phyloP scores from a whole-genome alignment of 2,888 invertebrate genomes.

The Piscicola geometra region DNA sequence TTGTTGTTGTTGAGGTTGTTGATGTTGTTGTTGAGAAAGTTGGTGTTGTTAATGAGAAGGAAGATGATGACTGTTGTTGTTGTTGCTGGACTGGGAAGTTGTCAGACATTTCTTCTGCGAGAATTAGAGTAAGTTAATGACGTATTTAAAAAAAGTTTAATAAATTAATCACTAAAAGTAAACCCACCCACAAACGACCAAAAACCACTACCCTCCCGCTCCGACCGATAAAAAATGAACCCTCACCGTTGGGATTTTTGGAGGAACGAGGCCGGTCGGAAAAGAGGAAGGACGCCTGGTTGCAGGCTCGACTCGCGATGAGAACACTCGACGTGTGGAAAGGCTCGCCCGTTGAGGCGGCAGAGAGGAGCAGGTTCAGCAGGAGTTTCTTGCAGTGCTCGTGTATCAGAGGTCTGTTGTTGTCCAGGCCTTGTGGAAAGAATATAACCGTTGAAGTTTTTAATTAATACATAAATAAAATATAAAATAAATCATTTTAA shows the following conservation, averaged over 20 bases:
- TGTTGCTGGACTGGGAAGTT: neutral
- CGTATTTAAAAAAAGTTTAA: too few relatives aligned
- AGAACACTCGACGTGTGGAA: conserved; percentile 77
- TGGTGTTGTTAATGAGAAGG: neutral
- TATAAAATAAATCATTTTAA: conserved; percentile 2
- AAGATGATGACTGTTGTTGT: neutral
- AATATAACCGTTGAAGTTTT: neutral
- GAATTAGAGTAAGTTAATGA: too few relatives aligned
- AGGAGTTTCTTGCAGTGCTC: conserved; percentile 90
- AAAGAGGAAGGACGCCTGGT: conserved; percentile 46
- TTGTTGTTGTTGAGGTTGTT: too few relatives aligned
- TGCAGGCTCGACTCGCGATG: conserved; percentile 44
- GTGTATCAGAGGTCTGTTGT: conserved; percentile 76
- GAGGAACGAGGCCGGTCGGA: neutral
- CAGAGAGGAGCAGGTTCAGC: conserved; percentile 74
- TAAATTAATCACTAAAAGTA: neutral
- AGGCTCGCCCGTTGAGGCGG: conserved; percentile 71
- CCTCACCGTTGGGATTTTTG: conserved; percentile 1
- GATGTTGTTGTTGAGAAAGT: too few relatives aligned
- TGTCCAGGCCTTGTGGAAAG: conserved; percentile 87
- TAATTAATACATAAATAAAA: neutral
- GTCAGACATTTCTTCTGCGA: too few relatives aligned
- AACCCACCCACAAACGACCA: neutral
- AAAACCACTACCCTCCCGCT: neutral
- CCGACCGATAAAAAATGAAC: too few relatives aligned